phyloP scores from a whole-genome alignment of 2,113 vertebrate species.

The Gasterosteus aculeatus region DNA sequence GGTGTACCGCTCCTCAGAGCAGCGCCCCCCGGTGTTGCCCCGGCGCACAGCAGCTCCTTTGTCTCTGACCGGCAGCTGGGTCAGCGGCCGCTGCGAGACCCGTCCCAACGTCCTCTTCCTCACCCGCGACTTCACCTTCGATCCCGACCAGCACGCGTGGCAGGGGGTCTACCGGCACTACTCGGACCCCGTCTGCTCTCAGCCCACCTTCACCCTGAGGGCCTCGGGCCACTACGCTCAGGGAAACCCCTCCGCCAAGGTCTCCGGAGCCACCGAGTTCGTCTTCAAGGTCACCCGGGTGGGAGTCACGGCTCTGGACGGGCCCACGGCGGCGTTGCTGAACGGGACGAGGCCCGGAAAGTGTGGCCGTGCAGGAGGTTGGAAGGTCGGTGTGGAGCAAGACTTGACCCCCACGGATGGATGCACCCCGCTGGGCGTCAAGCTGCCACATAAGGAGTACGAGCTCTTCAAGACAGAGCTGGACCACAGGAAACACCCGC shows the following conservation, averaged over 20 bases:
- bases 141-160: slow-evolving; percentile 81
- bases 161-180: slow-evolving; percentile 89
- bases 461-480: slow-evolving; percentile 89
- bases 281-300: slow-evolving; percentile 86
- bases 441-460: slow-evolving; percentile 89
- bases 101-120: slow-evolving; percentile 90
- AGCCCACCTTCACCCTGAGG: slow-evolving; percentile 86
- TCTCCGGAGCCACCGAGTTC: slow-evolving; percentile 84
- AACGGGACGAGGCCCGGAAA: slow-evolving; percentile 81
- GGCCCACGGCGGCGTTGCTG: slow-evolving; percentile 78
- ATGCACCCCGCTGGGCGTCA: slow-evolving; percentile 86
- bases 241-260: slow-evolving; percentile 79
- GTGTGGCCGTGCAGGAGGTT: slow-evolving; percentile 81
- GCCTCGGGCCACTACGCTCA: slow-evolving; percentile 85
- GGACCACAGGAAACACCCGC: slow-evolving; percentile 77
- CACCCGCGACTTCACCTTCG: slow-evolving; percentile 86
- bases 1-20: slow-evolving; percentile 83
- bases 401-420: slow-evolving; percentile 87
- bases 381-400: slow-evolving; percentile 84
- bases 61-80: slow-evolving; percentile 84
- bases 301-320: slow-evolving; percentile 82
- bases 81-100: slow-evolving; percentile 86
- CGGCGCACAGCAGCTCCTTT: slow-evolving; percentile 50
- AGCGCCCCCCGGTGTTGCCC: slow-evolving; percentile 84
- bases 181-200: slow-evolving; percentile 85